These are phyloP conservation scores for Onychorhynchus coronatus DNA, from an alignment of 2,113 vertebrate genomes.

Conservation along the genomic window DNA sequence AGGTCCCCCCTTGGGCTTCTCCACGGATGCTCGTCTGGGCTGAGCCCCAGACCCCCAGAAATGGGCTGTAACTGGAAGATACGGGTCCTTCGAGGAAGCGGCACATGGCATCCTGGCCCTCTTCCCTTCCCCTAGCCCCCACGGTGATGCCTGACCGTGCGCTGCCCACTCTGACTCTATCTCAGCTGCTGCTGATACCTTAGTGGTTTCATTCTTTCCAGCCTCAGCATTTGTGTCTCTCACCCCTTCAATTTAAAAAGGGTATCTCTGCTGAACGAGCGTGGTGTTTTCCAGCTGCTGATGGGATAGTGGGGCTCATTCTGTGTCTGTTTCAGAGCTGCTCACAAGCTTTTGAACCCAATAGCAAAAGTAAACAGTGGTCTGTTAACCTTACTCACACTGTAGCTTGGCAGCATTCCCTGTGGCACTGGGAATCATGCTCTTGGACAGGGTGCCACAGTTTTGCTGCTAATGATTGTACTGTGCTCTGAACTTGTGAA, in stretches of 20 bases:
- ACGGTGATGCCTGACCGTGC: accelerated
- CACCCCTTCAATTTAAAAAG: accelerated
- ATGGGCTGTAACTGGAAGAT: background rate
- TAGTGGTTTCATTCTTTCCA: background rate
- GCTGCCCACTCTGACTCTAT: accelerated
- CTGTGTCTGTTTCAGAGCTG: accelerated
- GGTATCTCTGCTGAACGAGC: accelerated
- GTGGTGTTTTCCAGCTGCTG: background rate
- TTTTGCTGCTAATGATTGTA: background rate
- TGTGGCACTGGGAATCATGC: accelerated
- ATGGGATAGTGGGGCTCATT: background rate
- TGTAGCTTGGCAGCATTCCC: background rate
- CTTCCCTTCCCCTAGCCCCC: too few relatives aligned
- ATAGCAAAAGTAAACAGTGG: background rate
- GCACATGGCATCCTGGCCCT: background rate
- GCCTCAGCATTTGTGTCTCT: background rate
- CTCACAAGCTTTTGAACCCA: background rate
- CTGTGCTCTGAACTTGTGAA: background rate
- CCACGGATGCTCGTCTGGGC: accelerated
- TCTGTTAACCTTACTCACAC: background rate
- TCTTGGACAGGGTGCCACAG: background rate
- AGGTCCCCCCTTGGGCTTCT: background rate
- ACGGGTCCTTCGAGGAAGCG: background rate
- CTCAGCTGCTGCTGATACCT: background rate
- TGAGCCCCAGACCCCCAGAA: background rate